Evolutionary conservation across 2,113 vertebrate genomes (phyloP).

Genomic region (Rhynchopsitta pachyrhyncha): DNA sequence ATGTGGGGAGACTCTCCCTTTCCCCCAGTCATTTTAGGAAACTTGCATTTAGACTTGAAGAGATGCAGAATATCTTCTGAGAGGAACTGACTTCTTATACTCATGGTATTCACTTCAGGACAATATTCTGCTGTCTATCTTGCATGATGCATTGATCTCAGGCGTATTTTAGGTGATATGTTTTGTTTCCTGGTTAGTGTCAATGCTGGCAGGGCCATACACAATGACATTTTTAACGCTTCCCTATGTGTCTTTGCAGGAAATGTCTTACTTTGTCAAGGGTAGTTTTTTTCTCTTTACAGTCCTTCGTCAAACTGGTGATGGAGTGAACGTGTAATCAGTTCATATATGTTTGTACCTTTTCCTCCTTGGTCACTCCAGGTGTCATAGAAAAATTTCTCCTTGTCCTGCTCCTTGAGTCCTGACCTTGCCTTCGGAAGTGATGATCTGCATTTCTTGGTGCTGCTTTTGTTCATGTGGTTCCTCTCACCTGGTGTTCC

Average conservation of each 20-base stretch:
- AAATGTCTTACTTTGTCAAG: not conserved
- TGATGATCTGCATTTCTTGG: not conserved
- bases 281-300: not conserved
- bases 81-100: not conserved
- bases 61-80: not conserved
- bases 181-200: not conserved
- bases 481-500: not conserved
- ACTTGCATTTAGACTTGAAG: not conserved
- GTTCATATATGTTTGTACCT: not conserved
- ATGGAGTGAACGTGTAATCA: not conserved
- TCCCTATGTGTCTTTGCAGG: not conserved
- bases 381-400: not conserved
- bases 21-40: not conserved
- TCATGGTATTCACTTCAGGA: not conserved
- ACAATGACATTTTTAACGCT: not conserved
- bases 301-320: not conserved
- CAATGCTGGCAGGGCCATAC: not conserved
- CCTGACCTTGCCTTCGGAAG: not conserved
- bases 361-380: not conserved
- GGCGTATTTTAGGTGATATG: not conserved
- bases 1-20: fast-evolving
- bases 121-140: not conserved
- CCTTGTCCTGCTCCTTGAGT: not conserved
- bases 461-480: not conserved
- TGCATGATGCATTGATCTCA: not conserved